Percentiles rank a stretch among this genome's conserved stretches.
Conservation (phyloP, 2,888 invertebrate genomes). For the Brachylomia viminalis region DNA sequence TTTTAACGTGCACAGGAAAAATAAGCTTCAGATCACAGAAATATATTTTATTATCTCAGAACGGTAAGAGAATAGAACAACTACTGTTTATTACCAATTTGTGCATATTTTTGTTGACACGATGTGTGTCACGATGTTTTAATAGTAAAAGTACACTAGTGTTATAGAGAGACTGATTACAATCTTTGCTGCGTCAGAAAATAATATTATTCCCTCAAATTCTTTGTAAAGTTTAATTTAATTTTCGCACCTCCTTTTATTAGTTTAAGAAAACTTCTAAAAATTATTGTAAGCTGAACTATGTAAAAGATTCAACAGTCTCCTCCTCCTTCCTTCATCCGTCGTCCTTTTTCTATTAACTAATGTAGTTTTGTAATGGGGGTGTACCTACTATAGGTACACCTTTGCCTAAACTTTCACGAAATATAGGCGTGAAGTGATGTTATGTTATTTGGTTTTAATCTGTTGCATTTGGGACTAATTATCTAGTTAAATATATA, state of each 20-base stretch:
- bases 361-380: too few species aligned
- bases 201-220: slow-evolving; percentile 28
- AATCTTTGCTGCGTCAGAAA: slow-evolving; percentile 47
- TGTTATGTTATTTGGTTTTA: background rate
- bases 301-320: background rate
- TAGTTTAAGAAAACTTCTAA: background rate
- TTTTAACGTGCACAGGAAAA: background rate
- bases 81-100: background rate
- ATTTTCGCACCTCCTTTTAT: slow-evolving; percentile 1
- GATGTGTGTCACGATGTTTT: too few species aligned
- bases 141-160: too few species aligned
- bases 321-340: too few species aligned
- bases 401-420: too few species aligned
- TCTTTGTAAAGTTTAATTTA: slow-evolving; percentile 25
- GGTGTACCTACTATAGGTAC: too few species aligned
- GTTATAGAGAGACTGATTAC: too few species aligned
- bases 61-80: too few species aligned
- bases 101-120: background rate
- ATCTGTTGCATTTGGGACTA: background rate
- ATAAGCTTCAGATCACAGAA: too few species aligned
- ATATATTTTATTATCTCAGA: background rate
- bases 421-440: too few species aligned
- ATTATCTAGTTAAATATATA: too few species aligned
- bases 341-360: too few species aligned
- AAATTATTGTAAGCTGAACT: background rate